phyloP scores from a whole-genome alignment of 2,113 vertebrate genomes.

The Atrichornis clamosus region DNA sequence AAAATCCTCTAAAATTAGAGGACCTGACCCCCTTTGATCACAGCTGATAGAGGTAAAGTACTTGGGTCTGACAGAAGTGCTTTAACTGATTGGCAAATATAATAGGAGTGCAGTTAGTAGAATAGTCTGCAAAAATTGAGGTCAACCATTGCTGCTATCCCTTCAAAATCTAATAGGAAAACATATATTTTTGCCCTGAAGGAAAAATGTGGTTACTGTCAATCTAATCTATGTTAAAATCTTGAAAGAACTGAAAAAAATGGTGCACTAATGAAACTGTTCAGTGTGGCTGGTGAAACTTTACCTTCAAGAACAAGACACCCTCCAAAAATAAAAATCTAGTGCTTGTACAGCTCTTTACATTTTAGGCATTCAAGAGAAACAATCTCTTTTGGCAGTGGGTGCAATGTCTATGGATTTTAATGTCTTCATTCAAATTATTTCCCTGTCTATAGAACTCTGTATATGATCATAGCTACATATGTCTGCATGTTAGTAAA shows the following conservation, averaged over 20 bases:
- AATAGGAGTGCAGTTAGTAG: constrained; percentile 23
- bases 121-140: constrained; percentile 44
- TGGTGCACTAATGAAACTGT: background rate
- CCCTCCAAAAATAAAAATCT: background rate
- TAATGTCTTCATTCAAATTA: background rate
- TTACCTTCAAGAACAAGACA: background rate
- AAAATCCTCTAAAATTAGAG: background rate
- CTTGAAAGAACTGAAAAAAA: background rate
- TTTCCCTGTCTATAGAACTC: background rate
- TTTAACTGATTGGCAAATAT: constrained; percentile 50
- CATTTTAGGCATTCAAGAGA: background rate
- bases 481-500: background rate
- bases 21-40: constrained; percentile 21
- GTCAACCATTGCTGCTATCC: constrained; percentile 41
- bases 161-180: constrained; percentile 29
- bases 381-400: background rate
- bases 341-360: background rate
- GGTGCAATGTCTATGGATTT: background rate
- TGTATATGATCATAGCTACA: background rate
- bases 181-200: constrained; percentile 1
- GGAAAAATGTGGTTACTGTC: constrained; percentile 11
- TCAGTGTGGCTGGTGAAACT: background rate
- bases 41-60: constrained; percentile 36
- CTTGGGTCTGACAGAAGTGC: constrained; percentile 11
- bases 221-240: constrained; percentile 38